Percentiles rank a stretch among this genome's conserved stretches.
phyloP scores from a whole-genome alignment of 2,888 invertebrate genomes.

The Latheticus oryzae region DNA sequence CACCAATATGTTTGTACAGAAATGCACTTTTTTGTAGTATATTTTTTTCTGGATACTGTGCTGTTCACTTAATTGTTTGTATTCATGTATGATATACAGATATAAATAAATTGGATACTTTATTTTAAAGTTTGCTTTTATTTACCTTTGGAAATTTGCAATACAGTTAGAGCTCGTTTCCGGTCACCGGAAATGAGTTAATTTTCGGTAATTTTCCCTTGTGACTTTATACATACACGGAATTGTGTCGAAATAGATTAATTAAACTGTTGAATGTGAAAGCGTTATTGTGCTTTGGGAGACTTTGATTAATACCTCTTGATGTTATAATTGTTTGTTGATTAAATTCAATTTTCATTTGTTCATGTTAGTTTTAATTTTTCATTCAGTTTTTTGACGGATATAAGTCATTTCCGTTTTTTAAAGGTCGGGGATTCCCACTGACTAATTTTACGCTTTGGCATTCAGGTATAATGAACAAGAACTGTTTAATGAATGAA shows the following conservation, averaged over 20 bases:
- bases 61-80: conserved; percentile 36
- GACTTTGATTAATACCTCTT: too few species aligned
- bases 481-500: too few species aligned
- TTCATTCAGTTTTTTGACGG: too few species aligned
- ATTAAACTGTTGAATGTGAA: conserved; percentile 4
- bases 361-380: too few species aligned
- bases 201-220: conserved; percentile 12
- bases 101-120: conserved; percentile 37
- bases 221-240: conserved; percentile 1
- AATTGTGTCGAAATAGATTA: neutral
- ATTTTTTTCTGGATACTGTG: conserved; percentile 32
- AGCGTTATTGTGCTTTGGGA: conserved; percentile 1
- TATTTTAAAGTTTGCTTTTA: conserved; percentile 23
- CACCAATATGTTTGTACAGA: conserved; percentile 9
- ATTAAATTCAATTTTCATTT: too few species aligned
- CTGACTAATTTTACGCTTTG: too few species aligned
- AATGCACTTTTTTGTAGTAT: conserved; percentile 25
- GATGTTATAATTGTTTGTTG: neutral
- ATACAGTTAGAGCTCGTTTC: conserved; percentile 1
- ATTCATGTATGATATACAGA: conserved; percentile 34
- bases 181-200: conserved; percentile 11
- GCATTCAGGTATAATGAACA: too few species aligned
- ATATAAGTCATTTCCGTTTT: too few species aligned
- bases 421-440: too few species aligned
- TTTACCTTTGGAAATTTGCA: conserved; percentile 8